Conservation (phyloP, 2,113 vertebrate genomes). For the Glaucomys volans region DNA sequence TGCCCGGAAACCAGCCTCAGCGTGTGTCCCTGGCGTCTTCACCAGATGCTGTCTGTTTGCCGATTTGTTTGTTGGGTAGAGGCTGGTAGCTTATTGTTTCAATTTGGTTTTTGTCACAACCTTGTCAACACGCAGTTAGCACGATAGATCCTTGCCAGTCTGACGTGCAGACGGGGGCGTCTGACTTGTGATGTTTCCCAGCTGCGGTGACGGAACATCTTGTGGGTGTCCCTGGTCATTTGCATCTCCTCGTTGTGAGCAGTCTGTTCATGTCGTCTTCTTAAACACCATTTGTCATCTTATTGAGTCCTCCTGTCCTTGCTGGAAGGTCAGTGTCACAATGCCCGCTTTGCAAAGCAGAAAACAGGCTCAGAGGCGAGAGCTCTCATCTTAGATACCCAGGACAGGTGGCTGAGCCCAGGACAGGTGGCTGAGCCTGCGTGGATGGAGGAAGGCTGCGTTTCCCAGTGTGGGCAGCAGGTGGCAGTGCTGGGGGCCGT, state of each 20-base stretch:
- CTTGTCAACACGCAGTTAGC: not conserved
- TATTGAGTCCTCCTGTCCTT: not conserved
- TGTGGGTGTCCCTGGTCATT: not conserved
- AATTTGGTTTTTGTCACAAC: not conserved
- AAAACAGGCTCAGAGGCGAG: not conserved
- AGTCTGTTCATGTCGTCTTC: not conserved
- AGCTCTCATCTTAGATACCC: not conserved
- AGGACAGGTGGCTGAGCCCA: no score
- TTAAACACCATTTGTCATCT: not conserved
- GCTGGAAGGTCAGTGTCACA: not conserved
- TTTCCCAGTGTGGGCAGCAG: conserved; percentile 68
- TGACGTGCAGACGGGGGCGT: not conserved
- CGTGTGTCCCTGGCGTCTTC: not conserved
- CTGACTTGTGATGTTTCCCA: not conserved
- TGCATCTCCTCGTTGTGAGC: not conserved
- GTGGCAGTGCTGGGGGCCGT: conserved; percentile 70
- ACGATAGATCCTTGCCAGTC: not conserved
- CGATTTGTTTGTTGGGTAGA: conserved; percentile 33
- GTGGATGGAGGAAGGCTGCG: not conserved
- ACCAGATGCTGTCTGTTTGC: conserved; percentile 10
- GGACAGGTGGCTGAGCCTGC: no score
- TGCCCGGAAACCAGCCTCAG: no score
- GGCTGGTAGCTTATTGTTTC: not conserved
- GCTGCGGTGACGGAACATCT: rapidly evolving
- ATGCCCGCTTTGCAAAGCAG: not conserved